Percentiles rank a stretch among this genome's conserved stretches.
These are phyloP conservation scores for Eciton burchellii DNA, from an alignment of 1,140 invertebrate genomes.

Conservation along the genomic window DNA sequence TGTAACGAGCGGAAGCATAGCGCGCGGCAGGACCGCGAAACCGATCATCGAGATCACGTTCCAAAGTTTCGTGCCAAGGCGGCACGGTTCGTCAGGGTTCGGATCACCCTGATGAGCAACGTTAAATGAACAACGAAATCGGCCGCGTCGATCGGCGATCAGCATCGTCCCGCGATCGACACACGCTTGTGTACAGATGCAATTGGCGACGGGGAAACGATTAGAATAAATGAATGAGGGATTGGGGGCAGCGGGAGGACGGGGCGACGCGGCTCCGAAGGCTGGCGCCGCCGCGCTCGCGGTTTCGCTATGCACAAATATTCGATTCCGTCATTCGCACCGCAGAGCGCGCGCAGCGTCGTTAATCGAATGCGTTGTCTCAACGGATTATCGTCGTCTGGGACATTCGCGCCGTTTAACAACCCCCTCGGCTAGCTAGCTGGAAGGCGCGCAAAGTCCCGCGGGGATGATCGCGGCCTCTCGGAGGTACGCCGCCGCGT, in stretches of 20 bases:
- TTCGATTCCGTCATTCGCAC: conserved; percentile 55
- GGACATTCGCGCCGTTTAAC: conserved; percentile 17
- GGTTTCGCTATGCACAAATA: conserved; percentile 61
- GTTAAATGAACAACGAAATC: conserved; percentile 36
- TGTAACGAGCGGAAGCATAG: conserved; percentile 1
- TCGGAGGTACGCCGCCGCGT: no score
- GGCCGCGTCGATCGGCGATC: conserved; percentile 30
- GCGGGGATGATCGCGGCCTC: no score
- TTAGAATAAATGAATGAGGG: conserved; percentile 48
- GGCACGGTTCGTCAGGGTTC: no score
- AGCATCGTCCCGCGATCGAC: conserved; percentile 25
- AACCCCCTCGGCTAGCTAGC: background rate
- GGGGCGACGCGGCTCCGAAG: conserved; percentile 53
- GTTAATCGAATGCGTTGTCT: conserved; percentile 63
- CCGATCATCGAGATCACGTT: no score
- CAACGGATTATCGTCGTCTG: conserved; percentile 52
- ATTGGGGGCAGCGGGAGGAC: conserved; percentile 14
- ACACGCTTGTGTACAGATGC: conserved; percentile 18
- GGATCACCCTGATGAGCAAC: no score
- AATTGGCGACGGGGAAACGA: conserved; percentile 16
- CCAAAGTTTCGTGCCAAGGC: no score
- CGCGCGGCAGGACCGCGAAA: no score
- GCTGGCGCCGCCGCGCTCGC: conserved; percentile 62
- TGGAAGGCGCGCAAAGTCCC: conserved; percentile 30
- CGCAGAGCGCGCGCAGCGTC: conserved; percentile 30